Base-by-base conservation (phyloP, 2,888 invertebrate genomes). In the Xanthia icteritia region DNA sequence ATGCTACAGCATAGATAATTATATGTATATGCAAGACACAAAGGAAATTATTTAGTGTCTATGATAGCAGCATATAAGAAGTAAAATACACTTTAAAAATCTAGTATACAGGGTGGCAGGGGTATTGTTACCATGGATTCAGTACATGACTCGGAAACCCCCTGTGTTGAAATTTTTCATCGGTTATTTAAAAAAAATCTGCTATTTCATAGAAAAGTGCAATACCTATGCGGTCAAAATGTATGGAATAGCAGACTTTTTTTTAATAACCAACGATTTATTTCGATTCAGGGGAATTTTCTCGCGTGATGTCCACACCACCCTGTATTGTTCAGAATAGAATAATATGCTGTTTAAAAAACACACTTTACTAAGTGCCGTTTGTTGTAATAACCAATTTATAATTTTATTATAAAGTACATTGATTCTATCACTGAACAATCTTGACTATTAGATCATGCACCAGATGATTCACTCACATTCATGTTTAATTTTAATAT, bases 381-480 rank as follows among this genome's bases (percentile, higher is more conserved):
- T 42, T 51, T 51, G 5, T n/a, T 66, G 39, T 65, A 2, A 65
- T 42, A 61, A 65, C 20, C 2, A 61, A n/a, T n/a, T 5, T 42
- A 67, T 51, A 61, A 15, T 54, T 60, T 31, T 31, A 31, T 2
- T 31, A 31, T 27, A 45, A 15, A 51, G 39, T 8, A 48, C 36
- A 80, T 1, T 45, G 51, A 60, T 66, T 36, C 5, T 54, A 69
- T 69, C 63, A 72, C 27, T 45, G 6, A 51, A 58, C 13, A 70
- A 56, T 48, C 69, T 81, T 67, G 56, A 61, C 56, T 20, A 81
- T 75, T 61, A 48, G 48, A 48, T 54, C 39, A 31, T 54, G 15
- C 11, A 48, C 39, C 31, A 15, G 6, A 61, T 42, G 23, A 36
- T 64, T 54, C 3, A 48, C n/a, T 54, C 73, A 80, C 51, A 73